phyloP scores from a whole-genome alignment of 2,113 vertebrate genomes.

The Centropristis striata region DNA sequence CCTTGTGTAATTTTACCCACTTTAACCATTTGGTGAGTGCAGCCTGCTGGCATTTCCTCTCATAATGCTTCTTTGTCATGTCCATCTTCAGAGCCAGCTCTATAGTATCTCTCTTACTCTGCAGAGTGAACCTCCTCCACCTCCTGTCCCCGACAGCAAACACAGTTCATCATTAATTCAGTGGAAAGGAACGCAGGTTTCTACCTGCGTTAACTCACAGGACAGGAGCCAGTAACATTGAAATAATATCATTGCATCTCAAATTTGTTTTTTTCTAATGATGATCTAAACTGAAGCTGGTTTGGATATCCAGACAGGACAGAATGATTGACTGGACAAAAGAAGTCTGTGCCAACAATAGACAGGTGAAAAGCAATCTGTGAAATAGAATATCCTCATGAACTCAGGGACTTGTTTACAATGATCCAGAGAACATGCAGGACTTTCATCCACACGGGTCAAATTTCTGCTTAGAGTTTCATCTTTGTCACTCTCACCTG shows the following conservation, averaged over 20 bases:
- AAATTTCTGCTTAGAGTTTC: slow-evolving; percentile 18
- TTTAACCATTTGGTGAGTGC: slow-evolving; percentile 61
- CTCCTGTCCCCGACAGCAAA: slow-evolving; percentile 58
- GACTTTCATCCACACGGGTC: slow-evolving; percentile 44
- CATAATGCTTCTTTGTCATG: slow-evolving; percentile 38
- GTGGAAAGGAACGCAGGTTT: slow-evolving; percentile 11
- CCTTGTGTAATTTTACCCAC: slow-evolving; percentile 65
- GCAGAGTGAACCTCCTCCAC: slow-evolving; percentile 64
- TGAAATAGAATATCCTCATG: slow-evolving; percentile 42
- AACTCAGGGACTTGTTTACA: slow-evolving; percentile 32
- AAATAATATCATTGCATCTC: slow-evolving; percentile 12
- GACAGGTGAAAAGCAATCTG: slow-evolving; percentile 41
- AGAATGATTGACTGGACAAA: neutral
- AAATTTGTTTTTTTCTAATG: neutral
- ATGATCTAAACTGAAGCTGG: slow-evolving; percentile 5
- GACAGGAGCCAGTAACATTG: neutral
- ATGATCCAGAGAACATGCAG: slow-evolving; percentile 22
- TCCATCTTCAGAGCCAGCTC: slow-evolving; percentile 65
- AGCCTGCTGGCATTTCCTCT: slow-evolving; percentile 29
- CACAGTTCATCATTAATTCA: slow-evolving; percentile 76
- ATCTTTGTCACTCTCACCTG: slow-evolving; percentile 13
- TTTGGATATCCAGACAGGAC: neutral
- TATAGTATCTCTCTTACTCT: slow-evolving; percentile 39
- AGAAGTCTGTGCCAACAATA: neutral
- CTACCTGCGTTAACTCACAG: slow-evolving; percentile 4